Evolutionary conservation across 2,888 invertebrate genomes (phyloP).

Genomic region (Spatulosminthurus flaviceps): DNA sequence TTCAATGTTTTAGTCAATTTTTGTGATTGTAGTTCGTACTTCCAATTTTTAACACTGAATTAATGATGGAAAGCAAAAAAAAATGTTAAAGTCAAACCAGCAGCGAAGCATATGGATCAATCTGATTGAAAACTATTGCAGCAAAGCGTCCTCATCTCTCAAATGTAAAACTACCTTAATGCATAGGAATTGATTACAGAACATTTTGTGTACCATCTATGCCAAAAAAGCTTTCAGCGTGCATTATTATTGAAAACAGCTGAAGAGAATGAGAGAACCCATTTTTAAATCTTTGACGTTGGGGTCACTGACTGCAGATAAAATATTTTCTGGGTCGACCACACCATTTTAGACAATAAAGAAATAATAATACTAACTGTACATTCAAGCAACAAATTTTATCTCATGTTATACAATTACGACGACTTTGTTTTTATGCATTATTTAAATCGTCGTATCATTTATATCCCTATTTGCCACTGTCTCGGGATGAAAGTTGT

Average conservation of each 20-base stretch:
- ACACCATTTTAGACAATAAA: constrained; percentile 16
- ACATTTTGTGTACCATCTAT: neutral
- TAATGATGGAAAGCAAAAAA: neutral
- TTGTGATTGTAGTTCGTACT: constrained; percentile 9
- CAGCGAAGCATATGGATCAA: neutral
- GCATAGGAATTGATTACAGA: neutral
- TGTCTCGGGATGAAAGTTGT: no score
- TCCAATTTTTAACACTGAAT: neutral
- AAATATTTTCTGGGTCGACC: constrained; percentile 6
- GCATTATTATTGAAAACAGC: neutral
- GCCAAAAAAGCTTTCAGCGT: neutral
- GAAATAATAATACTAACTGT: neutral
- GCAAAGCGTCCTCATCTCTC: neutral
- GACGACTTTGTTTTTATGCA: neutral
- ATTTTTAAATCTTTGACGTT: constrained; percentile 10
- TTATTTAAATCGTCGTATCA: neutral
- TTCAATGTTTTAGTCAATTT: constrained; percentile 5
- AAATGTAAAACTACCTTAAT: neutral
- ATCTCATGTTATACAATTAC: neutral
- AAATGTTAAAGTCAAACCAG: neutral
- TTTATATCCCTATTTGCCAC: no score
- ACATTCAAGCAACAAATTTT: neutral
- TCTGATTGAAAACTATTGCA: neutral
- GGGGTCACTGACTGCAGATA: constrained; percentile 9
- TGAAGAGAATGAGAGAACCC: neutral